Conservation (phyloP, 92 coral and sea anemone genomes). For the Epizoanthus fatuus region DNA sequence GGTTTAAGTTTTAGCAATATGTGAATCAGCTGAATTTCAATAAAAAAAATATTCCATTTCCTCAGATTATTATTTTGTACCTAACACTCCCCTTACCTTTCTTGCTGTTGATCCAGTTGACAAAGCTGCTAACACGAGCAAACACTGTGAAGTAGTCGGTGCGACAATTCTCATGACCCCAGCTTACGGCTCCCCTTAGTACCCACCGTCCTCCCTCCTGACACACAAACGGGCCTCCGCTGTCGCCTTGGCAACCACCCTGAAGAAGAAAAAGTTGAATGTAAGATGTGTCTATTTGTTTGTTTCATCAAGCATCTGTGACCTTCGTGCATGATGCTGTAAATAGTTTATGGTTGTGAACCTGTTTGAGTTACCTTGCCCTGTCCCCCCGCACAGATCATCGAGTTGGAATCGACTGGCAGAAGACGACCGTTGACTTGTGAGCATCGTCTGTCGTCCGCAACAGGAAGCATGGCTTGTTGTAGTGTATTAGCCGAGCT, state of each 20-base stretch:
- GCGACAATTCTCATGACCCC: constrained; percentile 82
- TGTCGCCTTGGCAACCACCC: constrained; percentile 93
- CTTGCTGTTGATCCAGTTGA: constrained; percentile 78
- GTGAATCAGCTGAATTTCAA: no score
- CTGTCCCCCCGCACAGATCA: constrained; percentile 67
- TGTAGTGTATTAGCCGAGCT: constrained; percentile 32
- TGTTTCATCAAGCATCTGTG: no score
- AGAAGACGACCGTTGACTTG: constrained; percentile 20
- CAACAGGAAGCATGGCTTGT: constrained; percentile 54
- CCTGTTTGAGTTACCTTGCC: constrained; percentile 14
- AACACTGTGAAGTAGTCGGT: constrained; percentile 87
- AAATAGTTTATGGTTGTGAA: no score
- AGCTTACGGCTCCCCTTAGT: constrained; percentile 90
- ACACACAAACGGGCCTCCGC: constrained; percentile 96
- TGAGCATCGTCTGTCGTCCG: constrained; percentile 24
- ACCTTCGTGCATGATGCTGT: no score
- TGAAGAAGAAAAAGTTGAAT: background rate
- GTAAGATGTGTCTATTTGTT: no score
- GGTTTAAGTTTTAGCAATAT: no score
- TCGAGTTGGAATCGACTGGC: constrained; percentile 30
- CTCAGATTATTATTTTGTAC: no score
- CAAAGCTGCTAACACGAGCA: constrained; percentile 82
- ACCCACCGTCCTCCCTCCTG: constrained; percentile 85
- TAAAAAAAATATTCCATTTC: no score
- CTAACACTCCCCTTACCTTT: constrained; percentile 5